A percentile compares a stretch with the other conserved stretches of the same genome.
phyloP scores from a whole-genome alignment of 2,888 invertebrate species.

The Melanostoma mellinum region DNA sequence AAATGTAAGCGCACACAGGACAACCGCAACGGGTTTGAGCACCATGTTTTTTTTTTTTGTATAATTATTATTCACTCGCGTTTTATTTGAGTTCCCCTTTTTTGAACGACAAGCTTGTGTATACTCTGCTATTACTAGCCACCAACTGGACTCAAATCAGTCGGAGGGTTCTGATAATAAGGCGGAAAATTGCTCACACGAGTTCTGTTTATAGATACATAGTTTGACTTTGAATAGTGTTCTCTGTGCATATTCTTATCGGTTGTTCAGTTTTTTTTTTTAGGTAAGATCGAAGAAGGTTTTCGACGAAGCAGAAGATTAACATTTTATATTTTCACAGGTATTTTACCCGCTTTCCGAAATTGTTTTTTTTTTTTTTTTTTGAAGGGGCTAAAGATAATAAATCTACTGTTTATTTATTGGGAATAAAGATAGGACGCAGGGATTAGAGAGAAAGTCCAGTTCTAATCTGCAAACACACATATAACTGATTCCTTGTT shows the following conservation, averaged over 20 bases:
- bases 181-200: conserved; percentile 16
- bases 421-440: background rate
- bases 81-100: background rate
- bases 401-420: too few species aligned
- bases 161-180: conserved; percentile 44
- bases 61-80: background rate
- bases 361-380: too few species aligned
- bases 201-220: background rate
- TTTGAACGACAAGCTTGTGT: conserved; percentile 20
- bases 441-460: background rate
- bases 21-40: conserved; percentile 18
- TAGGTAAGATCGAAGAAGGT: conserved; percentile 7
- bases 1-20: conserved; percentile 35
- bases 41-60: conserved; percentile 37
- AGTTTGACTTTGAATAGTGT: background rate
- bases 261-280: background rate
- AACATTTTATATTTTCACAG: too few species aligned
- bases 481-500: background rate
- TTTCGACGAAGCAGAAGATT: conserved; percentile 10
- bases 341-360: too few species aligned
- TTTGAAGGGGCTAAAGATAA: too few species aligned
- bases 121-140: conserved; percentile 47
- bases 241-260: too few species aligned
- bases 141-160: conserved; percentile 55
- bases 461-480: background rate